Evolutionary conservation across 1,140 invertebrate genomes (phyloP).

Genomic region (Pseudachorutes palmiensis): DNA sequence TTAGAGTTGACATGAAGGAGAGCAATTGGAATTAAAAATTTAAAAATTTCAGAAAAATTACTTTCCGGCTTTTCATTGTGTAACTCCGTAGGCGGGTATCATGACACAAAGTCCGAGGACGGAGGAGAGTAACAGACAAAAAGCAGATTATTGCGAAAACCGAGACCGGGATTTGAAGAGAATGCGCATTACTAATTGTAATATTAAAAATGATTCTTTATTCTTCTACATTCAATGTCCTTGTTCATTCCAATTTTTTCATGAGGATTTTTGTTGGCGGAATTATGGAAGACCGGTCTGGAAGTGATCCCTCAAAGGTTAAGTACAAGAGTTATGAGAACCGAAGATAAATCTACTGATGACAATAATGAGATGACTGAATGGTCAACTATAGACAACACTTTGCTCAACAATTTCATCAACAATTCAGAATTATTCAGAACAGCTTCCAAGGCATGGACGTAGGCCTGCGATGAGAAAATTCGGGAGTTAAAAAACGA

Average conservation of each 20-base stretch:
- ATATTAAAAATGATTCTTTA: background rate
- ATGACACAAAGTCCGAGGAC: background rate
- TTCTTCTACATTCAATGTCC: background rate
- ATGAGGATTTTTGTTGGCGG: background rate
- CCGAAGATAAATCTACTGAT: constrained; percentile 9
- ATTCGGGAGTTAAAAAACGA: background rate
- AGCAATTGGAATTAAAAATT: too few relatives aligned
- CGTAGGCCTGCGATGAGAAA: background rate
- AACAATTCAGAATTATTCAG: background rate
- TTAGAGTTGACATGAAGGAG: too few relatives aligned
- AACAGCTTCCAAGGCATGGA: background rate
- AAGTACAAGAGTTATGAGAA: constrained; percentile 13
- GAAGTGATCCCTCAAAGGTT: constrained; percentile 8
- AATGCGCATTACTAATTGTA: background rate
- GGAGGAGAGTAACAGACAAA: background rate
- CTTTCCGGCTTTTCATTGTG: too few relatives aligned
- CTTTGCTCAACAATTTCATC: constrained; percentile 4
- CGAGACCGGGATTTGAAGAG: background rate
- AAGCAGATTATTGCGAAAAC: constrained; percentile 9
- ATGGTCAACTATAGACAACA: constrained; percentile 5
- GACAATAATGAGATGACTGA: constrained; percentile 13
- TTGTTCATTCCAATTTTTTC: background rate
- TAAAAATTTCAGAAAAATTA: too few relatives aligned
- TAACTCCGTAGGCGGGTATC: too few relatives aligned
- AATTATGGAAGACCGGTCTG: constrained; percentile 2